Evolutionary conservation across 1,140 invertebrate species (phyloP), one percentile per base, ranked within the genome.

Genomic region (Drosophila sulfurigaster): DNA sequence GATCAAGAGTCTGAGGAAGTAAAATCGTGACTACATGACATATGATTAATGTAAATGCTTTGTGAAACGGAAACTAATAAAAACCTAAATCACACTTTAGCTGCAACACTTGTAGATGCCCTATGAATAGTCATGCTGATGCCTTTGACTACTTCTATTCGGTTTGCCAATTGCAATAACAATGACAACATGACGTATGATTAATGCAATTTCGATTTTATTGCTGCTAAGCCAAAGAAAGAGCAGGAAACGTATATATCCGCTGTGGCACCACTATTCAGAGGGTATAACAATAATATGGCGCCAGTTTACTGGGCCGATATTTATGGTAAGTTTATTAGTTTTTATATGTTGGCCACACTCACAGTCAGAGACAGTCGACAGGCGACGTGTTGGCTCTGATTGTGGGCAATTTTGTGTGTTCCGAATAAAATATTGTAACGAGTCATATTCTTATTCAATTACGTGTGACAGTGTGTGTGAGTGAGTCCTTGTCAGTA

Each of bases 311-410:
- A 70, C 35, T 71, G 67, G 7, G 60, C 56, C 62, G 75, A 75
- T 80, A 87, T 87, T 88, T 81, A 87, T 81, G 80, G 41, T 62
- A 56, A 75, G 68, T 87, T 83, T 83, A 87, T 87, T 79, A 72
- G 77, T 64, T 72, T 87, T 72, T 75, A 87, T 75, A 87, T 78
- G 76, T 25, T 20, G 43, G 25, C 38, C 70, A 56, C 13, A 71
- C 41, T 68, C 75, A 65, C 51, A 64, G 38, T 15, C 13, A 20
- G 46, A 4, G 7, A 11, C 10, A 30, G 10, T 32, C 13, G 11
- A 16, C 8, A 30, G 58, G 67, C 41, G 32, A 70, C 65, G 51
- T 64, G 73, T 71, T 71, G 38, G 38, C 68, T 66, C 54, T 76
- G 69, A 72, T 76, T 72, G 69, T 76, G 69, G 69, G 69, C 60